Base-by-base conservation (phyloP, 2,888 invertebrate species). In the Adelognathus sp. region DNA sequence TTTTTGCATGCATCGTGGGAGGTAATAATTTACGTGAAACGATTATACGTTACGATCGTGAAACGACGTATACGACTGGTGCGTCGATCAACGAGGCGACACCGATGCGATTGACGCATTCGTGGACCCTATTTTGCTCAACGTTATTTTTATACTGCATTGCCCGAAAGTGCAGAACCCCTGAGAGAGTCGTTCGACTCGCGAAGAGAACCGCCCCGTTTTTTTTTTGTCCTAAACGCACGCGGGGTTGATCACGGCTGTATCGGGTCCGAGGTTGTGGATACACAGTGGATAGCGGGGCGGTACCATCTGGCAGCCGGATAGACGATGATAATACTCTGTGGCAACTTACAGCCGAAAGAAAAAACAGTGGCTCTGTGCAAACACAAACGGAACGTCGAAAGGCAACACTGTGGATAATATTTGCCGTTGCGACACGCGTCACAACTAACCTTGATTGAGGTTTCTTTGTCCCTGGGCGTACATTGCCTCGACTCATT, bases 171-270 rank as follows among this genome's bases (percentile, higher is more conserved):
- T 69, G 73, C 77, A 72, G 79, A 82, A 76, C 82, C 81, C 86
- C 86, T 84, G 74, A 80, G 86, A 86, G 86, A 84, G 81, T 86
- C 86, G 83, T 86, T 86, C 81, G 56, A n/a, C 72, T 58, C 56
- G 76, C 58, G 31, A n/a, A n/a, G n/a, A 54, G 61, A 76, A 58
- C 66, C 71, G 79, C 75, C 78, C 81, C 69, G 18, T 77, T 76
- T 67, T 67, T 71, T 63, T 46, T 50, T 14, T 50, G 70, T 50
- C 67, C 63, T 50, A 61, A 76, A 78, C 50, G 79, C 70, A 58
- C 27, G 66, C 69, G 44, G 61, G 73, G 80, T 58, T 54, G 64
- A 52, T 79, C 44, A 31, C 61, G 56, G 46, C 44, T 67, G 77
- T 63, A 64, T 78, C 64, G 67, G 31, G 52, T 56, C 16, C 52